Conservation (phyloP, 1,140 invertebrate species). For the Drosophila kohkoa region DNA sequence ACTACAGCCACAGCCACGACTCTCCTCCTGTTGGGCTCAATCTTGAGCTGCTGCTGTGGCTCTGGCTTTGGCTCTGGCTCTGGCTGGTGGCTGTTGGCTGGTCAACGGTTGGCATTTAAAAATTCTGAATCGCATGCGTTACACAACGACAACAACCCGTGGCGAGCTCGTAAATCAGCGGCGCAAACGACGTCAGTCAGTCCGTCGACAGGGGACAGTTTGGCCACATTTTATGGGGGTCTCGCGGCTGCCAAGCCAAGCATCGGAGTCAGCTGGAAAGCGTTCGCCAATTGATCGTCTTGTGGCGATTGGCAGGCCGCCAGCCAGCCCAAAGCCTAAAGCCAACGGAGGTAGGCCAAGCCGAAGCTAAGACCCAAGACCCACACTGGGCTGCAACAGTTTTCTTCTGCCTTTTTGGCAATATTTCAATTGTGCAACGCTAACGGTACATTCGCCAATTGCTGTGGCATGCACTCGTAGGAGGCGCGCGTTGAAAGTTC, state of each 20-base stretch:
- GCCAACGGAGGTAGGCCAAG: slow-evolving; percentile 16
- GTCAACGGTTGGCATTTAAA: slow-evolving; percentile 74
- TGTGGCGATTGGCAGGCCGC: slow-evolving; percentile 71
- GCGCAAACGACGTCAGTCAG: slow-evolving; percentile 74
- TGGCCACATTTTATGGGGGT: slow-evolving; percentile 79
- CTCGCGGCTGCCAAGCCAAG: slow-evolving; percentile 9
- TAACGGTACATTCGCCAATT: slow-evolving; percentile 69
- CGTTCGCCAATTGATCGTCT: slow-evolving; percentile 76
- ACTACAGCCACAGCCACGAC: background rate
- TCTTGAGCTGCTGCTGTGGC: slow-evolving; percentile 29
- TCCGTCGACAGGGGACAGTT: slow-evolving; percentile 36
- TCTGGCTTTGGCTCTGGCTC: slow-evolving; percentile 8
- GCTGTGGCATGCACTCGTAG: slow-evolving; percentile 51
- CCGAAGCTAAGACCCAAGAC: slow-evolving; percentile 41
- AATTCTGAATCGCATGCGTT: slow-evolving; percentile 83
- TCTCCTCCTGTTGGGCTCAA: slow-evolving; percentile 14
- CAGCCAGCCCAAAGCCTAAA: slow-evolving; percentile 6
- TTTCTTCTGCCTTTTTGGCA: slow-evolving; percentile 65
- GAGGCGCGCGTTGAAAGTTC: slow-evolving; percentile 67
- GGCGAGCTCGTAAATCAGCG: slow-evolving; percentile 83
- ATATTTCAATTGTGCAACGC: slow-evolving; percentile 80
- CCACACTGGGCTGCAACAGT: slow-evolving; percentile 59
- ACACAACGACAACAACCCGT: slow-evolving; percentile 77
- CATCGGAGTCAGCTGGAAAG: slow-evolving; percentile 28
- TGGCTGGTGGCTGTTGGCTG: slow-evolving; percentile 42